Conservation (phyloP, 1,140 invertebrate species). For the Nebria ingens region DNA sequence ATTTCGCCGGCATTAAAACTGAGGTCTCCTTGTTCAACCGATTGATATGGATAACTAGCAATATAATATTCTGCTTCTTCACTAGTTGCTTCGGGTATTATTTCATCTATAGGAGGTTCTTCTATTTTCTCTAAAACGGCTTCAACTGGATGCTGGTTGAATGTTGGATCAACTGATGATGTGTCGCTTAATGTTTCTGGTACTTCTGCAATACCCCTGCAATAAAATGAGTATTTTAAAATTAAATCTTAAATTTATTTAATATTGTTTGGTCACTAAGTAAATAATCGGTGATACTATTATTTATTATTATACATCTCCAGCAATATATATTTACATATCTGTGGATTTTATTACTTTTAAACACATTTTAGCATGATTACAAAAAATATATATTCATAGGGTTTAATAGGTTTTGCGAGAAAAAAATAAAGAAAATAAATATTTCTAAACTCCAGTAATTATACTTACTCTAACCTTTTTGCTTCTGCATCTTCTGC, state of each 20-base stretch:
- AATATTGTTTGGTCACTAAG: conserved; percentile 14
- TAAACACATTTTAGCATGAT: conserved; percentile 11
- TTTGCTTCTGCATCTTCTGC: conserved; percentile 26
- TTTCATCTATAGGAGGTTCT: conserved; percentile 13
- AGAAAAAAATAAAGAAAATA: no score
- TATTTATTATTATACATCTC: not conserved
- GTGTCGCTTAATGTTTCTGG: conserved; percentile 52
- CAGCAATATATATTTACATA: no score
- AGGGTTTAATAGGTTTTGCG: no score
- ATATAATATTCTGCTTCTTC: conserved; percentile 67
- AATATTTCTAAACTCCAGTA: no score
- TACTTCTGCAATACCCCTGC: conserved; percentile 56
- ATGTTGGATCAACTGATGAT: conserved; percentile 13
- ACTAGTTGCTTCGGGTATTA: conserved; percentile 16
- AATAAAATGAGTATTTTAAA: conserved; percentile 13
- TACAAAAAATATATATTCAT: no score
- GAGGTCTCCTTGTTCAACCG: conserved; percentile 82
- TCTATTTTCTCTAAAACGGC: conserved; percentile 16
- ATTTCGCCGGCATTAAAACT: conserved; percentile 85
- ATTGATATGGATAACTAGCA: conserved; percentile 74
- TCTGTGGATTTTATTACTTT: no score
- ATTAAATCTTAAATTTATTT: not conserved
- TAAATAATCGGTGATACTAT: not conserved
- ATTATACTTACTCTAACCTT: conserved; percentile 36
- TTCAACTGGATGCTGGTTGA: not conserved